These are phyloP conservation scores for Semnopithecus entellus DNA, from an alignment of 2,113 vertebrate genomes.

Conservation along the genomic window DNA sequence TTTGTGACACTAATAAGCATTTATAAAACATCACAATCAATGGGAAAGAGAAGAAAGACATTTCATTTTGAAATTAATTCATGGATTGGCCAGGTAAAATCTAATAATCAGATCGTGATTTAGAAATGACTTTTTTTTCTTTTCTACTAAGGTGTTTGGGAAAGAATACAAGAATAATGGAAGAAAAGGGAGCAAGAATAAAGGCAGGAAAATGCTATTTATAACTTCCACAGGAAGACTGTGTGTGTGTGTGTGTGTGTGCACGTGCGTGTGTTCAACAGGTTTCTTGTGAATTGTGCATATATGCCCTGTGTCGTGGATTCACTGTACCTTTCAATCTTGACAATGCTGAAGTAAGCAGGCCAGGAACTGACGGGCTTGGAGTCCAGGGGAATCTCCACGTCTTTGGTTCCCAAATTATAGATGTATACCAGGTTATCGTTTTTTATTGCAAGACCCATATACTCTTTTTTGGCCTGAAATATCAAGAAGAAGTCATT, in stretches of 20 bases:
- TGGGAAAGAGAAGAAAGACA: neutral
- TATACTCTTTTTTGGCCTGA: conserved; percentile 93
- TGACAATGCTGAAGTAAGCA: conserved; percentile 95
- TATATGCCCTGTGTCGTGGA: too few species aligned
- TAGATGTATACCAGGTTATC: conserved; percentile 96
- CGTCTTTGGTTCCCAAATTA: conserved; percentile 92
- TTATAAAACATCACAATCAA: neutral
- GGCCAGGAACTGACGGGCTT: conserved; percentile 98
- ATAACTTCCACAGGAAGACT: neutral
- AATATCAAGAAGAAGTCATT: conserved; percentile 67
- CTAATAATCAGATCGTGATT: neutral
- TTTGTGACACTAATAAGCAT: neutral
- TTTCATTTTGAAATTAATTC: neutral
- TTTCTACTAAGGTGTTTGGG: neutral
- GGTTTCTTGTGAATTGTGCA: neutral
- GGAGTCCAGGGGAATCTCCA: conserved; percentile 95
- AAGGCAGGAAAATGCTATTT: neutral
- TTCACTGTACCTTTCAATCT: conserved; percentile 93
- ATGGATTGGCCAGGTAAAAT: neutral
- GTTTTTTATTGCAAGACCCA: conserved; percentile 97
- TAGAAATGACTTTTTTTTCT: conserved; percentile 33
- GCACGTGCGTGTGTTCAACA: too few species aligned
- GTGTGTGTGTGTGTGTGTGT: neutral
- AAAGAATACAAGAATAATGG: neutral
- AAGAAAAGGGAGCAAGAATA: neutral